Conservation (phyloP, 2,888 invertebrate species). For the Agrypnus murinus region DNA sequence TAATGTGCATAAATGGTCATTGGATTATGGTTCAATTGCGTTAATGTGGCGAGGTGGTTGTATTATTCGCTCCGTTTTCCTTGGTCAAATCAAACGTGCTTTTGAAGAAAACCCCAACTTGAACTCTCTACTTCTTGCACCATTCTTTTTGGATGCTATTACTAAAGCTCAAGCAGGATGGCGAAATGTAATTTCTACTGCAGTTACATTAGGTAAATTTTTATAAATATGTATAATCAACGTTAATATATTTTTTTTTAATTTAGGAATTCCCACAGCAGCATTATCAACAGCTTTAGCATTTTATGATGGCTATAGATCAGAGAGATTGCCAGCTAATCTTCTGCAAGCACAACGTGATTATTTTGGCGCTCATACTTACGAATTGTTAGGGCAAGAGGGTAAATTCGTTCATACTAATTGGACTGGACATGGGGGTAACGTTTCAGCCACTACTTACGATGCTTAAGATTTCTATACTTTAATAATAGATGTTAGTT, state of each 20-base stretch:
- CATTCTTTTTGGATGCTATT: conserved; percentile 93
- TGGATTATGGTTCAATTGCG: conserved; percentile 98
- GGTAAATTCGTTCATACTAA: conserved; percentile 97
- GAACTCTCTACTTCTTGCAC: conserved; percentile 91
- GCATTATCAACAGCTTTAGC: conserved; percentile 94
- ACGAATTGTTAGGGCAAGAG: conserved; percentile 89
- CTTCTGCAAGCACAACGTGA: conserved; percentile 97
- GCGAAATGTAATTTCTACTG: conserved; percentile 86
- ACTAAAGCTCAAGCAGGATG: conserved; percentile 87
- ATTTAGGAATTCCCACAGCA: conserved; percentile 92
- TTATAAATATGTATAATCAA: background rate
- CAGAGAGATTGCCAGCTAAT: conserved; percentile 92
- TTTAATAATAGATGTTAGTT: no score
- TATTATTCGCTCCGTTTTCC: conserved; percentile 93
- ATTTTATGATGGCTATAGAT: conserved; percentile 97
- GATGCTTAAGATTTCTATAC: conserved; percentile 81
- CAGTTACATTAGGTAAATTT: conserved; percentile 70
- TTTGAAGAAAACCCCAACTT: conserved; percentile 92
- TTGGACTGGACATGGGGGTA: conserved; percentile 99
- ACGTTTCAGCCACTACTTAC: conserved; percentile 95
- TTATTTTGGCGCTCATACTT: conserved; percentile 99
- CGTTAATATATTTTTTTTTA: background rate
- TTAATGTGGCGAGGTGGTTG: conserved; percentile 99
- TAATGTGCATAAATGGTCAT: conserved; percentile 91
- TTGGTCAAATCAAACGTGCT: conserved; percentile 94